These are phyloP conservation scores for Actenoides hombroni DNA, from an alignment of 2,113 vertebrate species.

Conservation along the genomic window DNA sequence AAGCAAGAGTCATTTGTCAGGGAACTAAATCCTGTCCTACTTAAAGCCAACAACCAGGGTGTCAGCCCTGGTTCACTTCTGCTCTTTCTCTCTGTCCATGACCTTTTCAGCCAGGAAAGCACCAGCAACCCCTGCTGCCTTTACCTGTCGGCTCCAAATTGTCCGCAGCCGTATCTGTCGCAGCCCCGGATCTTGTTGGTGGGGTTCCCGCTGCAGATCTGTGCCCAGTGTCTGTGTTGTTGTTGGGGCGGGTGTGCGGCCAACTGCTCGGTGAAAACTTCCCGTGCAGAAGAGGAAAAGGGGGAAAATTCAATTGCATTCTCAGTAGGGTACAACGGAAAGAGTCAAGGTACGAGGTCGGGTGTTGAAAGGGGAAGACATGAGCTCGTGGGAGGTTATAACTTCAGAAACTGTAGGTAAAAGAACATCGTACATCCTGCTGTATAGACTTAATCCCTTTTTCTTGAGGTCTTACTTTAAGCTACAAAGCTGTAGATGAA, in stretches of 20 bases:
- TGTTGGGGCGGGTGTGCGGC: not conserved
- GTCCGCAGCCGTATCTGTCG: constrained; percentile 66
- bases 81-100: not conserved
- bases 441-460: not conserved
- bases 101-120: not conserved
- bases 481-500: not conserved
- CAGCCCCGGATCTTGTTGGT: constrained; percentile 66
- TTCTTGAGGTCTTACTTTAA: not conserved
- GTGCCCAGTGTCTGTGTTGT: constrained; percentile 43
- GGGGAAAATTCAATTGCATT: not conserved
- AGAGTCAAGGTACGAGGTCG: not conserved
- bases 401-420: not conserved
- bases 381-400: not conserved
- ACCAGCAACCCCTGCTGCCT: rapidly evolving
- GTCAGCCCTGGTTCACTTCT: not conserved
- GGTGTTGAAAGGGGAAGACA: rapidly evolving
- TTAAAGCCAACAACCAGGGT: not conserved
- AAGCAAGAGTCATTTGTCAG: not conserved
- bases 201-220: constrained; percentile 63
- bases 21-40: not conserved
- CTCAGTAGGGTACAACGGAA: not conserved
- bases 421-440: not conserved
- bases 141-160: constrained; percentile 56
- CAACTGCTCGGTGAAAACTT: constrained; percentile 16
- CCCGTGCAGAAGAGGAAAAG: not conserved